Evolutionary conservation across 2,113 vertebrate species (phyloP), one percentile per base, ranked within the genome.

Genomic region (Phrynosoma blainvillii): DNA sequence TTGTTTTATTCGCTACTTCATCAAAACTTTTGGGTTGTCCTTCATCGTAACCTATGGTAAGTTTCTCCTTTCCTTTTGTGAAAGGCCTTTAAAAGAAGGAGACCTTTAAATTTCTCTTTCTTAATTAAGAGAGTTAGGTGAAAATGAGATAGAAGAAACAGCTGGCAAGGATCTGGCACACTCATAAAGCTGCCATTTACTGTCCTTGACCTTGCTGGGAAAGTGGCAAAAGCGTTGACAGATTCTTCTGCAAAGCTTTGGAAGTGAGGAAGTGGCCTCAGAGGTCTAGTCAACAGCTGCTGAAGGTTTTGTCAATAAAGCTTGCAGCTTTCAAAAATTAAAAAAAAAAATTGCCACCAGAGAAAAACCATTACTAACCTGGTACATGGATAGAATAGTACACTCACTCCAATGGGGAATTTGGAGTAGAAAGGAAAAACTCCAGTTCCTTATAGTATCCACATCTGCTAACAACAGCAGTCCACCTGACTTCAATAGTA

Each of bases 101-200:
- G 32, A 40, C 23, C 18, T 83, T 88, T 36, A 76, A 25, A 80
- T 3, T 87, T 90, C 68, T 91, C 25, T 30, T 40, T 92, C 92
- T 84, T 91, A 86, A 89, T 93, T 93, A 94, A 82, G n/a, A 88
- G 85, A 62, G n/a, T 20, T 75, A 89, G 84, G 82, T 89, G 82
- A 89, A 27, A 78, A 83, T 21, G 73, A 85, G 11, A 66, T 27
- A 88, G 21, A 40, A 84, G 85, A 85, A 91, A 77, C 78, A 87
- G 32, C 90, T 82, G 66, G 79, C 73, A 87, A n/a, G 79, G 16
- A 85, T 52, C 76, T 89, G 82, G 20, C 10, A 62, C 18, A 78
- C 36, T 78, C 81, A 85, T 85, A 78, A 77, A 91, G 36, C n/a
- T 25, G 0, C 90, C 56, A 54, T 52, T 79, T 68, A 52, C 82